Evolutionary conservation across 2,797 vertebrate species (phyloP), one percentile per base, ranked within the genome.

Genomic region (Gymnopithys bicolor): DNA sequence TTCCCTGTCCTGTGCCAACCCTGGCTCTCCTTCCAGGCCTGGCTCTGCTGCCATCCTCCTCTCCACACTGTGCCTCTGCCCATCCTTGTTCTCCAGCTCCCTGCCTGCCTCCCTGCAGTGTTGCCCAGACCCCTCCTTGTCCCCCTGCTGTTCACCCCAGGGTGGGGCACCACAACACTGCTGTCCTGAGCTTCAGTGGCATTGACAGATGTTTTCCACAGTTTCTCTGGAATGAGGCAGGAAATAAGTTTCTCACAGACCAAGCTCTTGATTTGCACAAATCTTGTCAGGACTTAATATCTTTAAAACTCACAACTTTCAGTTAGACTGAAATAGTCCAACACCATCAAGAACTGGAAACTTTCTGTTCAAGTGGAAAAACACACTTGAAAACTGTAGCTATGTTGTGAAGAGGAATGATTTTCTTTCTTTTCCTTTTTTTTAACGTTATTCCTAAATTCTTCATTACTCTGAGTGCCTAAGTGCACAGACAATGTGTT

Each of bases 161-260:
- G 2, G 19, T 43, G 10, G 24, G 28, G 1, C 3, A 1, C 5
- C 52, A 70, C 41, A 45, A 2, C 48, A 10, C 0, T 2, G 8
- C 58, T 30, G 7, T 4, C 41, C 35, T 0, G 0, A 3, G 3
- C 11, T 4, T 62, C 35, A 1, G 0, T 33, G 59, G 27, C n/a
- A 16, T 22, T 37, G 35, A 64, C 21, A 55, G 55, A 76, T 7
- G 32, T 46, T 88, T 86, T 58, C 33, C 49, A 43, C 63, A 33
- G 46, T 18, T 62, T 66, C 39, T 12, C 43, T 37, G 6, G 41
- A 30, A 43, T 7, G 1, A 85, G 52, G 23, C 60, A 70, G 68
- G 32, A 83, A 60, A 11, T 45, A 51, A 53, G 41, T 80, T 92
- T 85, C 22, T 80, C 64, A 77, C 56, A 30, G 74, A 49, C 24